Conservation (phyloP, 2,888 invertebrate genomes). For the Agrenia bidenticulata region DNA sequence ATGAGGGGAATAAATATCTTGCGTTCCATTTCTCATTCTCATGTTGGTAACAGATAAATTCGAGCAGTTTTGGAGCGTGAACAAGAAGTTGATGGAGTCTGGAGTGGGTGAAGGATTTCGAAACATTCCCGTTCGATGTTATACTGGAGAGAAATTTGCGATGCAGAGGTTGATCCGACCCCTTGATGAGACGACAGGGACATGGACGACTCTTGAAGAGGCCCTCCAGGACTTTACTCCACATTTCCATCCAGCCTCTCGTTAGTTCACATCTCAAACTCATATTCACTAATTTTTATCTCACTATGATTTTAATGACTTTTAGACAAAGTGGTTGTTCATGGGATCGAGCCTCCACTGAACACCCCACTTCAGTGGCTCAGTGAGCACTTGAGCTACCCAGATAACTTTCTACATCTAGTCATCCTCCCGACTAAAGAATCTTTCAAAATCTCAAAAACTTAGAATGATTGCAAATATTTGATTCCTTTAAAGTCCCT, state of each 20-base stretch:
- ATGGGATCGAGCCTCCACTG: slow-evolving; percentile 82
- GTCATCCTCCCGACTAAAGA: slow-evolving; percentile 59
- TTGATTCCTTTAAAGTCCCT: too few species aligned
- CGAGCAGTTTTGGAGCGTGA: slow-evolving; percentile 98
- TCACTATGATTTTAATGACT: slow-evolving; percentile 11
- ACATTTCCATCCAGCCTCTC: slow-evolving; percentile 12
- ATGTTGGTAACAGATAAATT: slow-evolving; percentile 74
- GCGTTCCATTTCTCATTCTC: not conserved
- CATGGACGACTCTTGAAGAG: slow-evolving; percentile 70
- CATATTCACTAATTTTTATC: slow-evolving; percentile 15
- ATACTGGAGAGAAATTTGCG: slow-evolving; percentile 66
- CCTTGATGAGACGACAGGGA: slow-evolving; percentile 68
- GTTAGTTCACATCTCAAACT: not conserved
- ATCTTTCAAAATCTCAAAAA: too few species aligned
- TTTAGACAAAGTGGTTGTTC: slow-evolving; percentile 62
- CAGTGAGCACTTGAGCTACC: slow-evolving; percentile 95
- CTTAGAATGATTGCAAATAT: too few species aligned
- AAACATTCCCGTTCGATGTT: slow-evolving; percentile 80
- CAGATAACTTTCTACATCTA: slow-evolving; percentile 96
- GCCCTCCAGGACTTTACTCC: slow-evolving; percentile 71
- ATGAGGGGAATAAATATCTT: slow-evolving; percentile 25
- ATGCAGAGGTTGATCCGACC: slow-evolving; percentile 78
- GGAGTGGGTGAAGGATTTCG: slow-evolving; percentile 66
- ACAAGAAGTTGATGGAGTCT: slow-evolving; percentile 87
- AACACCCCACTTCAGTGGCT: slow-evolving; percentile 96